Base-by-base conservation (phyloP, 2,797 vertebrate species). In the Champsocephalus esox region DNA sequence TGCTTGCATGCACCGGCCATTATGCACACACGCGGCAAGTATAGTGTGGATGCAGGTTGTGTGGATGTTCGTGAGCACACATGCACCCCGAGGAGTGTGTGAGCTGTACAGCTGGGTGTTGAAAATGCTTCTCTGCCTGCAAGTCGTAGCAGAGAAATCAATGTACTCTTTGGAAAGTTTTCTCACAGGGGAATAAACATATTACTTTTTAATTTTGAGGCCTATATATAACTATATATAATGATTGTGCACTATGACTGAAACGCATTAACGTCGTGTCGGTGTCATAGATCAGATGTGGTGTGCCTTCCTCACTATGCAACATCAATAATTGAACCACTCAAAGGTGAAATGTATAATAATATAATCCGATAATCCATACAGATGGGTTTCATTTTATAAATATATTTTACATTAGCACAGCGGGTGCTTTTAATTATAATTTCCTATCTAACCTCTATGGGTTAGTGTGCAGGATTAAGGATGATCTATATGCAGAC, bases 1-100 rank as follows among this genome's bases (percentile, higher is more conserved):
- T 32, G 45, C 62, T 4, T 45, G 58, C 73, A 73, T 57, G 65
- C 77, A 28, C 70, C 67, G 24, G 63, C 61, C 66, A 52, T 63
- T 50, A 66, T 17, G 9, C 46, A 59, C 52, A 51, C 43, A 34
- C 12, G 21, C 5, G 6, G 38, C 16, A 52, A 61, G 50, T 76
- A 12, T 28, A 51, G 66, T 44, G 21, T 51, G 45, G 16, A 16
- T 12, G 63, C 24, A 24, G 24, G 2, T 24, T 24, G 66, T 44
- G 21, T 51, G 45, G 16, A 16, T 12, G 63, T 12, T n/a, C 19
- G 21, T 19, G 66, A 69, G 59, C 54, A 58, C n/a, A 44, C 52
- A 17, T 49, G 50, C 51, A 75, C 50, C 14, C 24, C 0, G 13
- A 13, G 21, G 10, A 54, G 58, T 34, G 32, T 66, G 76, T 28